Conservation (phyloP, 2,113 vertebrate species). For the Thalassoma bifasciatum region DNA sequence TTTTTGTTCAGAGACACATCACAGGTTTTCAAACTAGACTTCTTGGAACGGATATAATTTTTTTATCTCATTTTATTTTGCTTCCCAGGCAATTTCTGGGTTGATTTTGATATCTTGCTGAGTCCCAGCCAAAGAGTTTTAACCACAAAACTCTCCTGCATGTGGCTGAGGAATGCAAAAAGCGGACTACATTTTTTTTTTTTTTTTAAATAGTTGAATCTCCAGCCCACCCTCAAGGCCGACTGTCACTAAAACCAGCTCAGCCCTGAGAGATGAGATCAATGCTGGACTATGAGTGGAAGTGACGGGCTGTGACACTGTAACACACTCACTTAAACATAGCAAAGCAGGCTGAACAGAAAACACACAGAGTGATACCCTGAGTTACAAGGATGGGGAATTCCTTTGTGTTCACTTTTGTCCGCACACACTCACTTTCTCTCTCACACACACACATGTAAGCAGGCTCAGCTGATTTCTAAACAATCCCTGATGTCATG, state of each 20-base stretch:
- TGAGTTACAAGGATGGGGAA: slow-evolving; percentile 18
- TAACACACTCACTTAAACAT: background rate
- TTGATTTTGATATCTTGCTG: background rate
- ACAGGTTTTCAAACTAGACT: background rate
- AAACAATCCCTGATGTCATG: slow-evolving; percentile 37
- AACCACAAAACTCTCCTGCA: background rate
- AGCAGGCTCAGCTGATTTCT: slow-evolving; percentile 34
- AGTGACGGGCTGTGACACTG: slow-evolving; percentile 6
- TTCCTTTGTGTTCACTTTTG: slow-evolving; percentile 32
- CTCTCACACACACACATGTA: background rate
- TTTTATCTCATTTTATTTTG: background rate
- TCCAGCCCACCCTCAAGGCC: slow-evolving; percentile 2
- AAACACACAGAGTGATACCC: slow-evolving; percentile 48
- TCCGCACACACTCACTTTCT: too few species aligned
- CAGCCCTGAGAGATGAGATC: background rate
- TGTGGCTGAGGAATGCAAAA: background rate
- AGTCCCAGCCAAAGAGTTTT: background rate
- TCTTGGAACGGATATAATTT: background rate
- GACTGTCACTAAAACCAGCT: slow-evolving; percentile 8
- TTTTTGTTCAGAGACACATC: too few species aligned
- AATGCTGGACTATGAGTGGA: background rate
- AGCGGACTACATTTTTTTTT: slow-evolving; percentile 2
- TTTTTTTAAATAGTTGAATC: background rate
- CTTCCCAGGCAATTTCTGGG: background rate
- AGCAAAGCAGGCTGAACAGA: slow-evolving; percentile 6